Base-by-base conservation (phyloP, 2,113 vertebrate genomes). In the Hypocryptadius cinnamomeus region DNA sequence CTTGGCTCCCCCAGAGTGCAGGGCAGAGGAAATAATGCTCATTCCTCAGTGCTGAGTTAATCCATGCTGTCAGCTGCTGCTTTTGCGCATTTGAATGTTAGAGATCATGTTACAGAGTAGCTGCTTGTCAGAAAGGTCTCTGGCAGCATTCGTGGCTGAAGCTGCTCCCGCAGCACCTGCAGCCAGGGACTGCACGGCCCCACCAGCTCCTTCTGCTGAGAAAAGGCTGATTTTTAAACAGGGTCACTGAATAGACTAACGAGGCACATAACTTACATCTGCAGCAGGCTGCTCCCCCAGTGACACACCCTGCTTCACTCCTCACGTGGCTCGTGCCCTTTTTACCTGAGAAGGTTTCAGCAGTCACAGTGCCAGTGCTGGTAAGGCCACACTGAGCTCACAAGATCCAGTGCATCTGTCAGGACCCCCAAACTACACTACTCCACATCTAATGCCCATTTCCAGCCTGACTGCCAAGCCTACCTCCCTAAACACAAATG, bases 91-190 rank as follows among this genome's bases (percentile, higher is more conserved):
- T 68, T 28, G 15, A 22, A 25, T 18, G 16, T 21, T 24, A 5
- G 70, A 59, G 73, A 81, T 56, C 24, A 63, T 12, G 15, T 59
- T 57, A 40, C 65, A 44, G 84, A n/a, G 25, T 4, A 85, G 87
- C 85, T 61, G 79, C 81, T 69, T 11, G 15, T 47, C 33, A 17
- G 5, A 40, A 17, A 8, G 5, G 25, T 5, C 57, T 25, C 59
- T 15, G 48, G 25, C 72, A 27, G 39, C 4, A 1, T 7, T 54
- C 0, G 0, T 12, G 60, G 74, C 5, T 4, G 2, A 10, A 21
- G 25, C 74, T 37, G 53, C 79, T 40, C 66, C 6, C 2, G 0
- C 25, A 47, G 69, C 65, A 6, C 33, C 28, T 35, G 31, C 6
- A 11, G 27, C 47, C 48, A 31, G 33, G 1, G 1, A 9, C 3